Evolutionary conservation across 2,888 invertebrate species (phyloP).

Genomic region (Pterostichus niger): DNA sequence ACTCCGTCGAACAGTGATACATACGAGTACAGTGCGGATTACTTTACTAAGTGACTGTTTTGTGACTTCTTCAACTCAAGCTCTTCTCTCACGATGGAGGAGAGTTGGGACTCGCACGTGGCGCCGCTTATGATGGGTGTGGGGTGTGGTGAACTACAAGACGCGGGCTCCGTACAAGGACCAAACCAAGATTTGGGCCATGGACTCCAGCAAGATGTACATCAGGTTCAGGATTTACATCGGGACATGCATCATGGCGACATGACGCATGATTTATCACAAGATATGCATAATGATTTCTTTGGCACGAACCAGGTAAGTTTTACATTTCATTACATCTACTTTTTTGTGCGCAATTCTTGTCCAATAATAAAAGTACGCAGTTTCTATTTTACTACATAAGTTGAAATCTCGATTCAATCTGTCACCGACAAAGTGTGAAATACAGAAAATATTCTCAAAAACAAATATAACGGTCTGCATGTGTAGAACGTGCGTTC

Average conservation of each 20-base stretch:
- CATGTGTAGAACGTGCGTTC: too few relatives aligned
- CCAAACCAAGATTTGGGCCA: slow-evolving; percentile 70
- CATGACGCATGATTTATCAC: slow-evolving; percentile 71
- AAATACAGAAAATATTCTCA: too few relatives aligned
- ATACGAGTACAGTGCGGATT: neutral
- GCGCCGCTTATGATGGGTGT: slow-evolving; percentile 77
- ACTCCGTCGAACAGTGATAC: slow-evolving; percentile 4
- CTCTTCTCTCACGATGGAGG: slow-evolving; percentile 73
- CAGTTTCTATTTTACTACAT: too few relatives aligned
- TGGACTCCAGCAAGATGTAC: slow-evolving; percentile 73
- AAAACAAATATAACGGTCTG: too few relatives aligned
- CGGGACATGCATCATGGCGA: slow-evolving; percentile 68
- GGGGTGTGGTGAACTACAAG: slow-evolving; percentile 73
- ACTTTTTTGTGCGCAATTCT: neutral
- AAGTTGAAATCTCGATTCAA: too few relatives aligned
- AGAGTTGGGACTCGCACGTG: slow-evolving; percentile 76
- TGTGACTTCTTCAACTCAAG: neutral
- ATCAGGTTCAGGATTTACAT: slow-evolving; percentile 73
- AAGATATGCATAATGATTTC: slow-evolving; percentile 71
- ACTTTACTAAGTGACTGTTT: neutral
- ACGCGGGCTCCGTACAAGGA: slow-evolving; percentile 70
- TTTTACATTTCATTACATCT: neutral
- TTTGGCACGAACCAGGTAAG: slow-evolving; percentile 74
- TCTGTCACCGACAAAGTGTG: too few relatives aligned
- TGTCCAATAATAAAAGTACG: too few relatives aligned